Evolutionary conservation across 2,888 invertebrate species (phyloP).

Genomic region (Ophion obscuratus): DNA sequence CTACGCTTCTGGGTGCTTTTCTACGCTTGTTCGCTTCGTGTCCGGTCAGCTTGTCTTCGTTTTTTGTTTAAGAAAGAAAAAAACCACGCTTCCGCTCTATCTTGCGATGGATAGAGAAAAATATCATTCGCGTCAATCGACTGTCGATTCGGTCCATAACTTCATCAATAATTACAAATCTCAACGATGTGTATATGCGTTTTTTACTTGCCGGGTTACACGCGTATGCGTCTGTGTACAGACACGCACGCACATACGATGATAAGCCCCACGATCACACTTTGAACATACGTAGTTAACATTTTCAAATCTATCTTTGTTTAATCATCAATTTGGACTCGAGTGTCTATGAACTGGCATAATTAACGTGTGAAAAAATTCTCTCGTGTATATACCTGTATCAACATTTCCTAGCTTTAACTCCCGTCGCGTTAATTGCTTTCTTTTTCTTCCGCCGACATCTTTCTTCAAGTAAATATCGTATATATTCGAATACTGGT

Average conservation of each 20-base stretch:
- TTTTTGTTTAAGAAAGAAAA: background rate
- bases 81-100: conserved; percentile 28
- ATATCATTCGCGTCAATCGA: conserved; percentile 46
- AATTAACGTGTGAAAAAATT: conserved; percentile 48
- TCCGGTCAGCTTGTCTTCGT: background rate
- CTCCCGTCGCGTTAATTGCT: background rate
- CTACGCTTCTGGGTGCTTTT: conserved; percentile 20
- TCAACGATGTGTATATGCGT: conserved; percentile 18
- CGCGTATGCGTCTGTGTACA: background rate
- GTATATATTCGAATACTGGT: conserved; percentile 46
- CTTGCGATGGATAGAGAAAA: conserved; percentile 55
- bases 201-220: background rate
- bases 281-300: conserved; percentile 50
- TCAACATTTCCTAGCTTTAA: conserved; percentile 28
- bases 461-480: conserved; percentile 30
- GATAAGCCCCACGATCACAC: conserved; percentile 16
- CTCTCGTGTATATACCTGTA: conserved; percentile 12
- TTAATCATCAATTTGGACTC: conserved; percentile 36
- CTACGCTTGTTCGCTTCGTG: background rate
- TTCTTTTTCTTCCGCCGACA: conserved; percentile 1
- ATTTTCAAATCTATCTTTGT: conserved; percentile 26
- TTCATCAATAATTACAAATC: conserved; percentile 54
- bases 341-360: conserved; percentile 28
- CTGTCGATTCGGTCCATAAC: background rate
- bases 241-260: conserved; percentile 3